A percentile compares a stretch with the other conserved stretches of the same genome.
phyloP scores from a whole-genome alignment of 2,888 invertebrate genomes.

The Dicranocentrus wangi region DNA sequence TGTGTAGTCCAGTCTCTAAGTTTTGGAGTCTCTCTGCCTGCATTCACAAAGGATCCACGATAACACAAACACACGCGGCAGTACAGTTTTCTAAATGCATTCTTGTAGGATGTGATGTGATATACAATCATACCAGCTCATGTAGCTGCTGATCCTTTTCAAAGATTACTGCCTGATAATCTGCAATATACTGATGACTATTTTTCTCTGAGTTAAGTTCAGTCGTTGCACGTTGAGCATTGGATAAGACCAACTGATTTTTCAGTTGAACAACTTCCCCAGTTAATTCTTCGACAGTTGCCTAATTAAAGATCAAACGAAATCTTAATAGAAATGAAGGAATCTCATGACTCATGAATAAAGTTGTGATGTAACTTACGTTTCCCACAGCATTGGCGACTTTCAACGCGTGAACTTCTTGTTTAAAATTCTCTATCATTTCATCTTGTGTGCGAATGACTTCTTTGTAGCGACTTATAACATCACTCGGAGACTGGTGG shows the following conservation, averaged over 20 bases:
- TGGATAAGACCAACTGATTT: constrained; percentile 71
- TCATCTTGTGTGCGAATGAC: constrained; percentile 72
- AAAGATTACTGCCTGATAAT: constrained; percentile 74
- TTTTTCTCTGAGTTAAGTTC: constrained; percentile 47
- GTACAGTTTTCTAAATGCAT: background rate
- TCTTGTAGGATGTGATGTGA: background rate
- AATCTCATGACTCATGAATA: too few species aligned
- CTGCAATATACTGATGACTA: constrained; percentile 61
- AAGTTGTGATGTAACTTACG: constrained; percentile 47
- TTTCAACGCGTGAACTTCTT: constrained; percentile 64
- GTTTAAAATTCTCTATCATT: constrained; percentile 67
- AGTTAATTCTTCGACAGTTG: constrained; percentile 68
- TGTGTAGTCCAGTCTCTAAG: constrained; percentile 36
- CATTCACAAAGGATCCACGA: constrained; percentile 2
- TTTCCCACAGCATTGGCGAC: constrained; percentile 63
- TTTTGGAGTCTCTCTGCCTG: constrained; percentile 62
- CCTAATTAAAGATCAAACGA: constrained; percentile 34
- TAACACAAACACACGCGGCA: too few species aligned
- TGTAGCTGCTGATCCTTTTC: constrained; percentile 87
- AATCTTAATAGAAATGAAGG: background rate
- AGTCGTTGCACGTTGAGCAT: constrained; percentile 69
- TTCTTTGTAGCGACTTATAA: constrained; percentile 72
- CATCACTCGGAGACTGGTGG: constrained; percentile 72
- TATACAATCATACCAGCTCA: constrained; percentile 74
- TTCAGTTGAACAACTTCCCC: constrained; percentile 71